Base-by-base conservation (phyloP, 2,113 vertebrate genomes). In the Eptesicus fuscus region DNA sequence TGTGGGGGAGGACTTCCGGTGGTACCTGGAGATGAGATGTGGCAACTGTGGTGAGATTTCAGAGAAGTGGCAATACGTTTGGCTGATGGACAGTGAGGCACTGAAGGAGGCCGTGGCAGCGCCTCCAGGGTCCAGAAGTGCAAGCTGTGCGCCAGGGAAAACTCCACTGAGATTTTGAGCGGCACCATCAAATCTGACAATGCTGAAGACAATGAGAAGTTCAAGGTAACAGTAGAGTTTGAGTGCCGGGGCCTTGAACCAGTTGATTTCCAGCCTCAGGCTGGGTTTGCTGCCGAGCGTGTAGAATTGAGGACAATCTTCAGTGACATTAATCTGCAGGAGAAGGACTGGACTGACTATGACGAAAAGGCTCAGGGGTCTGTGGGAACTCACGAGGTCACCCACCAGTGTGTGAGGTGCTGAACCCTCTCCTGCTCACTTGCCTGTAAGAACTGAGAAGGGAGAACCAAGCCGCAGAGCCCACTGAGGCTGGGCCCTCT, bases 261-360 rank as follows among this genome's bases (percentile, higher is more conserved):
- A 0, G 95, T 99, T 74, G 99, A 99, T 96, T 99, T 99, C 97
- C 99, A 99, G 47, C 99, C 99, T 35, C 99, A 99, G 99, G 99
- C 99, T 51, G 99, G 99, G 40, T 99, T 99, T 95, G 98, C 98
- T n/a, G 99, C 99, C 53, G 97, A 99, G 83, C 99, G 99, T 25
- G 97, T 98, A 25, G 99, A 99, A 63, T 99, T 99, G 0, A 98
- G 99, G 73, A 99, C 99, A 4, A 95, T 94, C 56, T 99, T 99
- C 97, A 98, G 95, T 97, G 99, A 99, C 96, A 98, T 99, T 92
- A 99, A 99, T 96, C 98, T 99, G 83, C 98, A 98, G 96, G 99
- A 99, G 97, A 99, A 99, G 99, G 99, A 99, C 89, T 99, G 99
- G 99, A 99, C 99, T 32, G 99, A 99, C 96, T 99, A 37, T 37